Percentiles rank a stretch among this genome's conserved stretches.
Conservation (phyloP, 2,888 invertebrate genomes). For the Agonopterix alstromeriana region DNA sequence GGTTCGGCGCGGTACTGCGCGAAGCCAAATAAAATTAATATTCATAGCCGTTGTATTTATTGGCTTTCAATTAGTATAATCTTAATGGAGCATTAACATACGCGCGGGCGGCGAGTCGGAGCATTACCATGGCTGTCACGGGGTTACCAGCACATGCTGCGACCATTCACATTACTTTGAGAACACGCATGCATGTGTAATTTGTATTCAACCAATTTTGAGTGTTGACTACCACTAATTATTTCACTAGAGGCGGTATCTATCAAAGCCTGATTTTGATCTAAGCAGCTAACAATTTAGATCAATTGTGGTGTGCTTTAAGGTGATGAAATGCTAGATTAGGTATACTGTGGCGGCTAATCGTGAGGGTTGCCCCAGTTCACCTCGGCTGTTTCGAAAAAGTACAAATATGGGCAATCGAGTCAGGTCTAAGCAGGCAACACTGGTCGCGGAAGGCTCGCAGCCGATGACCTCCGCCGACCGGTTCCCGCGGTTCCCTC, state of each 20-base stretch:
- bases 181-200: conserved; percentile 19
- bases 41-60: conserved; percentile 77
- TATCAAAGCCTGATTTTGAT: too few relatives aligned
- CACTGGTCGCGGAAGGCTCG: conserved; percentile 69
- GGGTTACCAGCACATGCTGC: conserved; percentile 4
- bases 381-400: conserved; percentile 37
- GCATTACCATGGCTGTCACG: conserved; percentile 40
- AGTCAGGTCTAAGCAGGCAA: conserved; percentile 47
- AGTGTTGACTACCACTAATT: too few relatives aligned
- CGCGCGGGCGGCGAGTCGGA: conserved; percentile 58
- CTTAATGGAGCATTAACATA: conserved; percentile 76
- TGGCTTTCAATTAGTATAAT: conserved; percentile 77
- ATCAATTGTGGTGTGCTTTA: too few relatives aligned
- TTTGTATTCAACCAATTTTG: too few relatives aligned
- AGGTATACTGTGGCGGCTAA: too few relatives aligned
- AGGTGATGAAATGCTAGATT: too few relatives aligned
- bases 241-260: too few relatives aligned
- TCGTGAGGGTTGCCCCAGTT: conserved; percentile 34
- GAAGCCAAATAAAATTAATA: conserved; percentile 74
- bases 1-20: conserved; percentile 36
- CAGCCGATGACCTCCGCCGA: conserved; percentile 74
- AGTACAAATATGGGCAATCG: conserved; percentile 48
- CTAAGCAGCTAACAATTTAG: too few relatives aligned
- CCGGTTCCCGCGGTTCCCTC: conserved; percentile 59
- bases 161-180: too few relatives aligned